Evolutionary conservation across 2,113 vertebrate species (phyloP).

Genomic region (Campylorhamphus procurvoides): DNA sequence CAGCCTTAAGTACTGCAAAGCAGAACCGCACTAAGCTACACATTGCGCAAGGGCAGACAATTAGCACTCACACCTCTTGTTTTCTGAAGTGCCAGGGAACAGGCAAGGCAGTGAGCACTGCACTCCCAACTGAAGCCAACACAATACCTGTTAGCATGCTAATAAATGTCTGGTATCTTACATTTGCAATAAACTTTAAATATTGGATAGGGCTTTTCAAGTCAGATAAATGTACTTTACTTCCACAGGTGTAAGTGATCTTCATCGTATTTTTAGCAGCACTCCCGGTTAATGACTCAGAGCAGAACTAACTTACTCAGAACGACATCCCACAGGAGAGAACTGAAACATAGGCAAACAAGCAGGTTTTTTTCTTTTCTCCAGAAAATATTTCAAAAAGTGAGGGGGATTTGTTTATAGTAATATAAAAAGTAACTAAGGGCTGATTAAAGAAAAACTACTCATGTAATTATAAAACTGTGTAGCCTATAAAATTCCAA

Average conservation of each 20-base stretch:
- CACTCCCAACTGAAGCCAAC: accelerated
- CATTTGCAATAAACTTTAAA: not conserved
- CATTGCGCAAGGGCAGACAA: not conserved
- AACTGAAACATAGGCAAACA: not conserved
- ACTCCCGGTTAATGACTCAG: not conserved
- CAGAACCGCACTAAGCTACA: not conserved
- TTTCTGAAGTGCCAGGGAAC: not conserved
- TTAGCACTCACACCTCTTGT: not conserved
- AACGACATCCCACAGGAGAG: not conserved
- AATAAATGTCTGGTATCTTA: not conserved
- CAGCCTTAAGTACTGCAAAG: not conserved
- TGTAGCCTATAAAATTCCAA: not conserved
- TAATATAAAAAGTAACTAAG: not conserved
- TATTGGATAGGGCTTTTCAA: not conserved
- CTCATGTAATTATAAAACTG: not conserved
- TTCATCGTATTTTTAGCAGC: not conserved
- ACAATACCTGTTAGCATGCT: not conserved
- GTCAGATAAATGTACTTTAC: not conserved
- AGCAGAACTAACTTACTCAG: not conserved
- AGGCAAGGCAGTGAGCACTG: accelerated
- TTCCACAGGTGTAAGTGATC: not conserved
- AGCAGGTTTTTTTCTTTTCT: not conserved
- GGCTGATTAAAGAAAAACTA: not conserved
- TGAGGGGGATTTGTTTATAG: not conserved
- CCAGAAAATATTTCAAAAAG: not conserved